Percentiles rank a stretch among this genome's conserved stretches.
phyloP scores from a whole-genome alignment of 2,113 vertebrate species.

The Meles meles region DNA sequence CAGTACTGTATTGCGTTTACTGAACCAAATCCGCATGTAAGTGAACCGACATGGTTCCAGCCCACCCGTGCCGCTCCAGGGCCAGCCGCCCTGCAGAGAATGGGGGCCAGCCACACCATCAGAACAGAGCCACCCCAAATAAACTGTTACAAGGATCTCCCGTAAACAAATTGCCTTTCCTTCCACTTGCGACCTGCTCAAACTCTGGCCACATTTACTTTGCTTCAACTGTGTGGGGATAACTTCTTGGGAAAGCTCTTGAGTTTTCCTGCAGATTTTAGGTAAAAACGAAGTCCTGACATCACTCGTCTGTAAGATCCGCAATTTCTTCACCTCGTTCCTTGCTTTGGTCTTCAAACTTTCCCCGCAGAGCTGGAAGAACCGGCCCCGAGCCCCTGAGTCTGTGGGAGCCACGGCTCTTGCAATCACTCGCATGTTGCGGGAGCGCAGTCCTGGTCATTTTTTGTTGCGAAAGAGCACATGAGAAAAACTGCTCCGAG shows the following conservation, averaged over 20 bases:
- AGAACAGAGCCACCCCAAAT: background rate
- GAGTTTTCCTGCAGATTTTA: background rate
- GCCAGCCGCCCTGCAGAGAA: background rate
- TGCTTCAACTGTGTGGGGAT: too few species aligned
- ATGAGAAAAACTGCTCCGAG: background rate
- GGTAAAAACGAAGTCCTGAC: background rate
- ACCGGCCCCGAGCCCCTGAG: background rate
- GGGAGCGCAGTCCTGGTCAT: background rate
- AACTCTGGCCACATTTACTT: background rate
- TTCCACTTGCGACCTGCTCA: background rate
- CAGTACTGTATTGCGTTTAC: background rate
- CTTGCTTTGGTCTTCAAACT: background rate
- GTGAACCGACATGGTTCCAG: background rate
- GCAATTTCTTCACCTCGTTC: background rate
- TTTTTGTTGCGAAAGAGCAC: background rate
- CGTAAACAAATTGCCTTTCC: background rate
- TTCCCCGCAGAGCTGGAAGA: background rate
- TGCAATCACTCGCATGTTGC: background rate
- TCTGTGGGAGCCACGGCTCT: background rate
- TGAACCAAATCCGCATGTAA: background rate
- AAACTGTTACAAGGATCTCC: background rate
- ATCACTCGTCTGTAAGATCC: background rate
- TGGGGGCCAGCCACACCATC: background rate
- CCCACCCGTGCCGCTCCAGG: background rate
- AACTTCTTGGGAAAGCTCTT: background rate